Conservation (phyloP, 2,888 invertebrate genomes). For the Aricia artaxerxes region DNA sequence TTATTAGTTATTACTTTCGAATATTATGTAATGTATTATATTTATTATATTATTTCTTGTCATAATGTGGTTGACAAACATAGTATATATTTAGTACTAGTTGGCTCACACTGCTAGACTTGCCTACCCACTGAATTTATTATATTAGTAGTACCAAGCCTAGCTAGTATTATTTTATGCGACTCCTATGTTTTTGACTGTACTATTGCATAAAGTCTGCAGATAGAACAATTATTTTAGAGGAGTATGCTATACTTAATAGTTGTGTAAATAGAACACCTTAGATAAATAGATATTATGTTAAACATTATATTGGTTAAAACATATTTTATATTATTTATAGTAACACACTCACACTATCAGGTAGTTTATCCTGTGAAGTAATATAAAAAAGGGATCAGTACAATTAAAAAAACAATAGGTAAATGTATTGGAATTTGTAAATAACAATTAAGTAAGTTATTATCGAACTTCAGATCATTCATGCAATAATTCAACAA, state of each 20-base stretch:
- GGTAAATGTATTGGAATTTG: too few species aligned
- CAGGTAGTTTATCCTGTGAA: constrained; percentile 2
- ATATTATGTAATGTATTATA: too few species aligned
- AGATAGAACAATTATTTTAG: neutral
- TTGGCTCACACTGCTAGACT: too few species aligned
- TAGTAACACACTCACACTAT: neutral
- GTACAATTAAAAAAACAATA: neutral
- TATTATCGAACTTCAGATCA: too few species aligned
- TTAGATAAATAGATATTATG: neutral
- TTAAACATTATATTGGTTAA: neutral
- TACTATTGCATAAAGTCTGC: neutral
- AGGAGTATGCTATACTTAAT: neutral
- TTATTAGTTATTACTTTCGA: too few species aligned
- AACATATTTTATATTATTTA: neutral
- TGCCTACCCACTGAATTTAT: too few species aligned
- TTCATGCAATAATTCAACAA: too few species aligned
- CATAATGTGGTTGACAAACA: too few species aligned
- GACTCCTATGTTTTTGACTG: neutral
- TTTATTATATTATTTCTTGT: too few species aligned
- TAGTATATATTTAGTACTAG: too few species aligned
- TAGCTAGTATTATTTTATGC: neutral
- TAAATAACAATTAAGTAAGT: too few species aligned
- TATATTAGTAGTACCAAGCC: too few species aligned
- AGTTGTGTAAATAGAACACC: neutral
- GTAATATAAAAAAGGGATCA: neutral